phyloP scores from a whole-genome alignment of 2,888 invertebrate genomes.

The Tubiluchus corallicola region DNA sequence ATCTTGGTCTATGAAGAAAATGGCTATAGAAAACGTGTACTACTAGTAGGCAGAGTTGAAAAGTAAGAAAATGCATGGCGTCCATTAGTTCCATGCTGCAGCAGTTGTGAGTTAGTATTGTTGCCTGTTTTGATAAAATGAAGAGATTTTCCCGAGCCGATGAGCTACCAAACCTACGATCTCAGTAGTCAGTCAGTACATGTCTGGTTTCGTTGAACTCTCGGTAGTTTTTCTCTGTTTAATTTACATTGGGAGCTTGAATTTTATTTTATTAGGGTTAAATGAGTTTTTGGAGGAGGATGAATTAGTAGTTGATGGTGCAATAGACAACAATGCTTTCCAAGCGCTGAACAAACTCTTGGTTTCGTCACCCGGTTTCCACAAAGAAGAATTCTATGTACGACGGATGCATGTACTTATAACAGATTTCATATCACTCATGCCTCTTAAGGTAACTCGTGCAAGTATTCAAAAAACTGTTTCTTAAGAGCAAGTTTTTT shows the following conservation, averaged over 20 bases:
- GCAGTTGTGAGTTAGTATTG: conserved; percentile 10
- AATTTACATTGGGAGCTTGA: conserved; percentile 4
- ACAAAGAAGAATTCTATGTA: conserved; percentile 57
- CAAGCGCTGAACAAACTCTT: conserved; percentile 53
- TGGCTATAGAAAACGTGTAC: too few relatives aligned
- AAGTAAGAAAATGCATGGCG: too few relatives aligned
- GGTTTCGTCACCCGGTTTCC: conserved; percentile 46
- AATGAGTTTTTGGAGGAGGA: conserved; percentile 47
- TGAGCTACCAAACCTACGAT: too few relatives aligned
- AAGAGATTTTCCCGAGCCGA: not conserved
- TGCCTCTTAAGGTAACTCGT: conserved; percentile 75
- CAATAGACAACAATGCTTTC: conserved; percentile 58
- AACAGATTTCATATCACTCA: conserved; percentile 74
- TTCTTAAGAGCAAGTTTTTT: too few relatives aligned
- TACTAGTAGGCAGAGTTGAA: too few relatives aligned
- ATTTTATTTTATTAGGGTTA: conserved; percentile 12
- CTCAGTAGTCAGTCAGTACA: too few relatives aligned
- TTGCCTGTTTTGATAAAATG: conserved; percentile 7
- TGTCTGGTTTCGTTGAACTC: too few relatives aligned
- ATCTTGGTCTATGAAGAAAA: too few relatives aligned
- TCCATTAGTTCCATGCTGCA: too few relatives aligned
- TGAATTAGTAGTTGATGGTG: conserved; percentile 55
- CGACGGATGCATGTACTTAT: conserved; percentile 62
- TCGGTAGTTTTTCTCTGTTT: too few relatives aligned
- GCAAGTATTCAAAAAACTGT: too few relatives aligned